Percentiles rank a stretch among this genome's conserved stretches.
Evolutionary conservation across 1,140 invertebrate species (phyloP).

Genomic region (Parasteatoda tepidariorum): DNA sequence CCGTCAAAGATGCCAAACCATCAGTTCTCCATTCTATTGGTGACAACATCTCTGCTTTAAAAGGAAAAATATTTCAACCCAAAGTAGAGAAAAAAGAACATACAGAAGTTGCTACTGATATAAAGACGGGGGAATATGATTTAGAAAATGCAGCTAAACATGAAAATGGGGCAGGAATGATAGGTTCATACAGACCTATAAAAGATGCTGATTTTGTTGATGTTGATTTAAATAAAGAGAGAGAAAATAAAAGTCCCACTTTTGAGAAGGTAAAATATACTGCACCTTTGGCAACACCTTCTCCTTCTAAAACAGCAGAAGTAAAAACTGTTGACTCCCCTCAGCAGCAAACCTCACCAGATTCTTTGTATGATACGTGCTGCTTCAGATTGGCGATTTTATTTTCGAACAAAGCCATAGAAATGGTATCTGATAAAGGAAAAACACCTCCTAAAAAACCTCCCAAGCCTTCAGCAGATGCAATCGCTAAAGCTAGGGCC

Average conservation of each 20-base stretch:
- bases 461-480: constrained; percentile 50
- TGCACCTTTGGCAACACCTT: neutral
- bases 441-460: constrained; percentile 46
- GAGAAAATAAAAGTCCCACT: neutral
- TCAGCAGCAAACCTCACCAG: neutral
- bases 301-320: neutral
- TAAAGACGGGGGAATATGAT: constrained; percentile 30
- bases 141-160: constrained; percentile 28
- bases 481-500: constrained; percentile 48
- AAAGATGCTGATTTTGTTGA: constrained; percentile 7
- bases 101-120: neutral
- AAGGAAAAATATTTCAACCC: constrained; percentile 31
- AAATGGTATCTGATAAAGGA: constrained; percentile 42
- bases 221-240: neutral
- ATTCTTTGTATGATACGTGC: constrained; percentile 48
- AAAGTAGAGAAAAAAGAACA: constrained; percentile 19
- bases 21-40: constrained; percentile 24
- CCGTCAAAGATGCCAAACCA: neutral
- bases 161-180: neutral
- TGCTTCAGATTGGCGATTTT: constrained; percentile 40
- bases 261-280: neutral
- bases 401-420: constrained; percentile 41
- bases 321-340: neutral
- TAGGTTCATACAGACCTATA: constrained; percentile 25
- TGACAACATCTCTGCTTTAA: constrained; percentile 33